Base-by-base conservation (phyloP, 1,140 invertebrate species). In the Vollenhovia emeryi region DNA sequence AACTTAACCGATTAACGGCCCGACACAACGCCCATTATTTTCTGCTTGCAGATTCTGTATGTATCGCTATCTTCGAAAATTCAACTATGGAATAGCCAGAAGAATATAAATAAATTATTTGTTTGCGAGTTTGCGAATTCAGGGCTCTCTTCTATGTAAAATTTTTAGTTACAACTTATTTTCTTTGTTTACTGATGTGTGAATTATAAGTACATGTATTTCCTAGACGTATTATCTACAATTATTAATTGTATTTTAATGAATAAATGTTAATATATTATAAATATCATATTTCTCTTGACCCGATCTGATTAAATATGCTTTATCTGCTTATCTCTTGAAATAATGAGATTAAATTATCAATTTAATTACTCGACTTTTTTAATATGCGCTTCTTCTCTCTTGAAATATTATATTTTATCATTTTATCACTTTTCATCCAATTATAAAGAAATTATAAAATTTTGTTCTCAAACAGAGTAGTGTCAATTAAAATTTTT, bases 1-100 rank as follows among this genome's bases (percentile, higher is more conserved):
- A 66, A 66, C 36, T 66, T 43, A 24, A 45, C 13, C 21, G 21
- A 21, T 45, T 43, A 21, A 59, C 64, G 43, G 9, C 13, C 6
- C 52, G 7, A 15, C 5, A 21, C 36, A 60, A 87, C 74, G 68
- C 45, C 78, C 57, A 87, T 89, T 89, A 85, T 86, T 74, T 79
- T 48, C 60, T 40, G 21, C 21, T 33, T 40, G 40, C 11, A 80
- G 74, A 62, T 21, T 55, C n/a, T 13, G 27, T 0, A 9, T n/a
- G 3, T 13, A 8, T 8, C 3, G 21, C 36, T 3, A 59, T 73
- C 33, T 73, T 82, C 13, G 24, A 18, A 43, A 82, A 60, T 71
- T 57, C 1, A 11, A 57, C 18, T 55, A 48, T 0, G 18, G 6
- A 2, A 33, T 45, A 7, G 21, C 43, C 21, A 43, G 21, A 27